Evolutionary conservation across 2,797 vertebrate genomes (phyloP).

Genomic region (Darevskia nairensis): DNA sequence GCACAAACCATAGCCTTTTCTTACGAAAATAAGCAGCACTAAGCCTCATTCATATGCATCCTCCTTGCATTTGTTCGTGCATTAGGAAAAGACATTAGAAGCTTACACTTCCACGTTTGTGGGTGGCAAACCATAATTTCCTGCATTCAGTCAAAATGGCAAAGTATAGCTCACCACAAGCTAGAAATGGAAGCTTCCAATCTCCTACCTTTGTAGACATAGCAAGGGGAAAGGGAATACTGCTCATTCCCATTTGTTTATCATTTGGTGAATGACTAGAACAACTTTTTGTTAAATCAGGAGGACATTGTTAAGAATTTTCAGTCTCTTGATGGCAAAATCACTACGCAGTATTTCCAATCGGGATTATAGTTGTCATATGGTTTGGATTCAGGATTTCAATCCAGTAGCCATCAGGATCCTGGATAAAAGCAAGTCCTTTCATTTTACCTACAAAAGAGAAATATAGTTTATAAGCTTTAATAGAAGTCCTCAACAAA

Average conservation of each 20-base stretch:
- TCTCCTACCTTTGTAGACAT: neutral
- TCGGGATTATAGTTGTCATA: conserved; percentile 86
- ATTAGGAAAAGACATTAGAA: neutral
- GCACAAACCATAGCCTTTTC: neutral
- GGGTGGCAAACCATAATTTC: neutral
- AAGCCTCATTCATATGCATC: neutral
- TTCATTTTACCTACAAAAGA: conserved; percentile 93
- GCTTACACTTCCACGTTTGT: neutral
- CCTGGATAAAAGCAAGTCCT: conserved; percentile 97
- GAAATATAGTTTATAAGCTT: neutral
- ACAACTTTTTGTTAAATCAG: conserved; percentile 18
- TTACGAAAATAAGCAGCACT: neutral
- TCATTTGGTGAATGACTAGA: neutral
- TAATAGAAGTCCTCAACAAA: neutral
- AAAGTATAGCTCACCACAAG: neutral
- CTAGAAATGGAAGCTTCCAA: neutral
- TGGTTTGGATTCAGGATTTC: conserved; percentile 96
- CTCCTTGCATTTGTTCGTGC: neutral
- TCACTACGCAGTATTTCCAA: neutral
- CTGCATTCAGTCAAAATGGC: neutral
- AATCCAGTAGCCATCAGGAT: conserved; percentile 99
- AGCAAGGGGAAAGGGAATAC: neutral
- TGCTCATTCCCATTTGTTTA: neutral
- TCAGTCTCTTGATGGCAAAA: conserved; percentile 14
- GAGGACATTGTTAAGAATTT: conserved; percentile 5